Evolutionary conservation across 2,797 vertebrate species (phyloP).

Genomic region (Lacerta viridis): DNA sequence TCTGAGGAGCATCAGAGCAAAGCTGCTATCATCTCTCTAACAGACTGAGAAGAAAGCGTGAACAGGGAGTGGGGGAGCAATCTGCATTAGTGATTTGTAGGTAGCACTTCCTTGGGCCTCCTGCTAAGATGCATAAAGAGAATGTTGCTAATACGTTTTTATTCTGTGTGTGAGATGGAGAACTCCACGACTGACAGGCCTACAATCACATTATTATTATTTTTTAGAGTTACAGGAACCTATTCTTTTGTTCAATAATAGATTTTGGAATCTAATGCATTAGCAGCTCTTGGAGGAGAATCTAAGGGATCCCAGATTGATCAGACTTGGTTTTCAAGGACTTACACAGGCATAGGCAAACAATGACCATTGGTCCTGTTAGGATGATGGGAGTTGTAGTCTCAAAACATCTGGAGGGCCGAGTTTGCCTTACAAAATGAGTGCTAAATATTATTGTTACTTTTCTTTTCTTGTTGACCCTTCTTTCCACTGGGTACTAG

Average conservation of each 20-base stretch:
- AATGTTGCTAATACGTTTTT: constrained; percentile 19
- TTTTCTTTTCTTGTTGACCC: constrained; percentile 17
- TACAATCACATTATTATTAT: constrained; percentile 10
- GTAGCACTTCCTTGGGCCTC: neutral
- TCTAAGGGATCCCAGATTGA: neutral
- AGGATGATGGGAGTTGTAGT: too few species aligned
- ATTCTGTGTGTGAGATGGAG: neutral
- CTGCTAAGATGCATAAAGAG: constrained; percentile 5
- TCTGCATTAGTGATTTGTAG: neutral
- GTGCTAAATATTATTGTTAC: constrained; percentile 49
- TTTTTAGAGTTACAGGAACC: constrained; percentile 26
- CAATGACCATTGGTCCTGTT: too few species aligned
- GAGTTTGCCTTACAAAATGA: constrained; percentile 21
- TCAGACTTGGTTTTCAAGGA: constrained; percentile 36
- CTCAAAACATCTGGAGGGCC: too few species aligned
- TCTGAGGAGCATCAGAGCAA: constrained; percentile 39
- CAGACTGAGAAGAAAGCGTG: constrained; percentile 29
- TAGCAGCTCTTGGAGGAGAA: constrained; percentile 16
- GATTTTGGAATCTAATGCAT: constrained; percentile 33
- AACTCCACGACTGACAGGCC: constrained; percentile 3
- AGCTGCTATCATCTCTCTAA: constrained; percentile 31
- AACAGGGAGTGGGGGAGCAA: constrained; percentile 7
- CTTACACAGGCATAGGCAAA: neutral
- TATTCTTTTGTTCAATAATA: constrained; percentile 34
- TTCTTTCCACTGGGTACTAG: neutral